Conservation (phyloP, 2,888 invertebrate genomes). For the Cataglyphis rosenhaueri region DNA sequence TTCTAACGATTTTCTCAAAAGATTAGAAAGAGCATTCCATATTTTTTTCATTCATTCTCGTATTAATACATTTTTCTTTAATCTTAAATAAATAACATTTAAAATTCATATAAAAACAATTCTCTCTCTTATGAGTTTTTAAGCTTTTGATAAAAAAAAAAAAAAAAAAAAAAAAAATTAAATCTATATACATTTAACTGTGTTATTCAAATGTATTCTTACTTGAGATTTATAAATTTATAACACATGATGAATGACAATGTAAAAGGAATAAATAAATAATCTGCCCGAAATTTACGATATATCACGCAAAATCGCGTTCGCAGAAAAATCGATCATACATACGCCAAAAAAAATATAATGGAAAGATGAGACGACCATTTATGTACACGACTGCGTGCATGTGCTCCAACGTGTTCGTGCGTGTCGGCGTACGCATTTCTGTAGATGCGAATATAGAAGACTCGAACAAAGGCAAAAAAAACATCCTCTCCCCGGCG, state of each 20-base stretch:
- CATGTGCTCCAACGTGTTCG: conserved; percentile 23
- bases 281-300: not conserved
- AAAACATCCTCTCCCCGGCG: conserved; percentile 65
- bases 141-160: not conserved
- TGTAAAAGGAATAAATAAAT: conserved; percentile 11
- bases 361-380: conserved; percentile 33
- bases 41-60: not conserved
- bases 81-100: not conserved
- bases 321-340: conserved; percentile 20
- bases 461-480: conserved; percentile 61
- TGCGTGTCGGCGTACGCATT: conserved; percentile 45
- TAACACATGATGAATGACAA: conserved; percentile 23
- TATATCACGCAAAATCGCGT: conserved; percentile 3
- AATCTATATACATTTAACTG: not conserved
- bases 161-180: not conserved
- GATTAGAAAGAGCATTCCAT: conserved; percentile 22
- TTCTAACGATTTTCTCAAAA: conserved; percentile 23
- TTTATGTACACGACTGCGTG: conserved; percentile 48
- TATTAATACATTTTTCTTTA: not conserved
- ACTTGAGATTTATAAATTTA: conserved; percentile 16
- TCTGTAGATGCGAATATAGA: conserved; percentile 61
- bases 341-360: conserved; percentile 29
- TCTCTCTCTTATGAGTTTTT: not conserved
- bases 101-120: not conserved
- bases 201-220: not conserved